Conservation (phyloP, 92 coral and sea anemone genomes). For the Siderastrea radians region DNA sequence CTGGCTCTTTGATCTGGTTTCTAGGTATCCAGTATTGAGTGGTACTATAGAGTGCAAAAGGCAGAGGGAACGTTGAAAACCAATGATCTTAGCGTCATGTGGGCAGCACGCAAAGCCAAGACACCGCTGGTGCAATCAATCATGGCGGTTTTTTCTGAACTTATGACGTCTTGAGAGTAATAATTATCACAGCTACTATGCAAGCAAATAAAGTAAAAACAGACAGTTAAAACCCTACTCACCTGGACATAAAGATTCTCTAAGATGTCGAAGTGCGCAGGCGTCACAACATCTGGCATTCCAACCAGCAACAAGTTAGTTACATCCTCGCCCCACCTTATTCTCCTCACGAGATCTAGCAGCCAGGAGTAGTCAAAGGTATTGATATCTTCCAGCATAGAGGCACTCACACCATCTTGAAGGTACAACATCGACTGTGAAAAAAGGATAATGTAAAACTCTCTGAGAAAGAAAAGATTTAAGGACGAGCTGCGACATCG, state of each 20-base stretch:
- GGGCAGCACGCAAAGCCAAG: too few relatives aligned
- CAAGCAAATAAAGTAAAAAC: background rate
- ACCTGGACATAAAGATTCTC: constrained; percentile 99
- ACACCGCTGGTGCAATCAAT: too few relatives aligned
- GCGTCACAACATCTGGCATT: constrained; percentile 96
- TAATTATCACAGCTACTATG: too few relatives aligned
- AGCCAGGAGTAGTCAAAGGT: constrained; percentile 91
- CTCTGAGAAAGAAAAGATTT: too few relatives aligned
- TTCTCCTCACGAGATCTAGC: constrained; percentile 70
- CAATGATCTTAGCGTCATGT: too few relatives aligned
- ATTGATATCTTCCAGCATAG: constrained; percentile 79
- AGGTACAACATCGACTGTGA: constrained; percentile 56
- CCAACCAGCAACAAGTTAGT: constrained; percentile 93
- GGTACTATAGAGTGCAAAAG: too few relatives aligned
- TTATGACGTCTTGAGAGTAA: background rate
- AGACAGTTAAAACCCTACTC: background rate
- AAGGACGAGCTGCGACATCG: too few relatives aligned
- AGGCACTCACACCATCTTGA: constrained; percentile 78
- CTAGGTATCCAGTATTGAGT: too few relatives aligned
- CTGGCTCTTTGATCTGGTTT: too few relatives aligned
- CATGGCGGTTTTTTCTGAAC: background rate
- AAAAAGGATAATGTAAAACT: background rate
- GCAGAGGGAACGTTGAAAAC: too few relatives aligned
- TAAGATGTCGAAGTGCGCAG: constrained; percentile 91
- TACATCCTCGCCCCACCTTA: constrained; percentile 92